Percentiles rank a stretch among this genome's conserved stretches.
phyloP scores from a whole-genome alignment of 2,888 invertebrate species.

The Scaptomyza flava region DNA sequence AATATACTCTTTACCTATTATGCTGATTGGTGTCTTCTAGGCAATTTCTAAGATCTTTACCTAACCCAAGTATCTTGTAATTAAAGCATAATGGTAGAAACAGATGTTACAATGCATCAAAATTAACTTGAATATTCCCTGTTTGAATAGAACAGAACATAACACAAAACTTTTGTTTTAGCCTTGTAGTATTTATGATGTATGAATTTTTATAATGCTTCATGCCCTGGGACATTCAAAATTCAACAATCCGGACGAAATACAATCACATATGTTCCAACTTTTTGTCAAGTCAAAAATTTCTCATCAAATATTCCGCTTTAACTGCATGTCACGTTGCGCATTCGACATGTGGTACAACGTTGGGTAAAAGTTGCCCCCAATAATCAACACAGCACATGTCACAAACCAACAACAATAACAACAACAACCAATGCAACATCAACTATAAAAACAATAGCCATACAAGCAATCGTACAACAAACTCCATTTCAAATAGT shows the following conservation, averaged over 20 bases:
- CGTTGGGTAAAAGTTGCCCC: neutral
- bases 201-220: neutral
- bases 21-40: too few species aligned
- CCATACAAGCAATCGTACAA: constrained; percentile 7
- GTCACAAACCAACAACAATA: constrained; percentile 6
- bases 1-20: too few species aligned
- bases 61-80: too few species aligned
- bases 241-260: constrained; percentile 12
- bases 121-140: neutral
- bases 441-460: constrained; percentile 11
- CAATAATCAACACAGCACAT: constrained; percentile 8
- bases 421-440: constrained; percentile 8
- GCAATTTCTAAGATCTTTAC: too few species aligned
- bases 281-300: constrained; percentile 19
- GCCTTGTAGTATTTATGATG: neutral
- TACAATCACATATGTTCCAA: neutral
- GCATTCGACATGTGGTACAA: neutral
- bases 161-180: neutral
- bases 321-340: constrained; percentile 23
- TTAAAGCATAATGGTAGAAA: too few species aligned
- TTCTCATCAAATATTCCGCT: constrained; percentile 16
- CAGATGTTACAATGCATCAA: too few species aligned
- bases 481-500: constrained; percentile 41
- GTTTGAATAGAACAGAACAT: neutral
- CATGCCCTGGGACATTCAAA: neutral